Conservation (phyloP, 2,113 vertebrate species). For the Upupa epops region DNA sequence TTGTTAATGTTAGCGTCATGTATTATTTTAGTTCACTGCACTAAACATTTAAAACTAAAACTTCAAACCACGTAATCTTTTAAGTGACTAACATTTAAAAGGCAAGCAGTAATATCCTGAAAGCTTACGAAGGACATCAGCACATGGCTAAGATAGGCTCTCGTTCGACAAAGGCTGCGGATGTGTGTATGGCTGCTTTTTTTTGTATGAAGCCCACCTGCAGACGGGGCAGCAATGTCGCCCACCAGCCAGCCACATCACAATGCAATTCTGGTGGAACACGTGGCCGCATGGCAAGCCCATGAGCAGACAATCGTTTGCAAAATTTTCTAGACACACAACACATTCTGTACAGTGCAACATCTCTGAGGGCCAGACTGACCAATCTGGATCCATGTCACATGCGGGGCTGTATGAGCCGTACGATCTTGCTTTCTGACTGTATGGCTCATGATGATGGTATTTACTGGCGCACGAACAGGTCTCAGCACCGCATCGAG, state of each 20-base stretch:
- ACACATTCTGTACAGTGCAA: conserved; percentile 93
- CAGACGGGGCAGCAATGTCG: conserved; percentile 95
- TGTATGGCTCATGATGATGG: not conserved
- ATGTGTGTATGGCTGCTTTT: conserved; percentile 79
- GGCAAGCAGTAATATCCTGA: conserved; percentile 81
- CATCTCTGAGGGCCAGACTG: conserved; percentile 83
- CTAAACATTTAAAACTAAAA: conserved; percentile 81
- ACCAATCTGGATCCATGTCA: conserved; percentile 81
- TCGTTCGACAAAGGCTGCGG: conserved; percentile 57
- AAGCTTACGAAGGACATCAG: conserved; percentile 71
- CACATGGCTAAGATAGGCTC: conserved; percentile 66
- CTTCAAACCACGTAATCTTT: conserved; percentile 78
- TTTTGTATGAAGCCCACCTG: conserved; percentile 95
- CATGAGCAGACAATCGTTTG: conserved; percentile 85
- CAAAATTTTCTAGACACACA: conserved; percentile 96
- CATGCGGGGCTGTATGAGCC: conserved; percentile 17
- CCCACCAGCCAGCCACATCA: conserved; percentile 89
- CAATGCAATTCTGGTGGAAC: conserved; percentile 96
- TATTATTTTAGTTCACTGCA: conserved; percentile 77
- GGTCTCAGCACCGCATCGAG: not conserved
- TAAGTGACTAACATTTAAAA: conserved; percentile 84
- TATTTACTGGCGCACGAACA: conserved; percentile 48
- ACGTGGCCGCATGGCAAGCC: conserved; percentile 93
- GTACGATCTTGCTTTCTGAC: conserved; percentile 7
- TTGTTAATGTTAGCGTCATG: conserved; percentile 74